Evolutionary conservation across 2,888 invertebrate species (phyloP), one percentile per base, ranked within the genome.

Genomic region (Nomada goodeniana): DNA sequence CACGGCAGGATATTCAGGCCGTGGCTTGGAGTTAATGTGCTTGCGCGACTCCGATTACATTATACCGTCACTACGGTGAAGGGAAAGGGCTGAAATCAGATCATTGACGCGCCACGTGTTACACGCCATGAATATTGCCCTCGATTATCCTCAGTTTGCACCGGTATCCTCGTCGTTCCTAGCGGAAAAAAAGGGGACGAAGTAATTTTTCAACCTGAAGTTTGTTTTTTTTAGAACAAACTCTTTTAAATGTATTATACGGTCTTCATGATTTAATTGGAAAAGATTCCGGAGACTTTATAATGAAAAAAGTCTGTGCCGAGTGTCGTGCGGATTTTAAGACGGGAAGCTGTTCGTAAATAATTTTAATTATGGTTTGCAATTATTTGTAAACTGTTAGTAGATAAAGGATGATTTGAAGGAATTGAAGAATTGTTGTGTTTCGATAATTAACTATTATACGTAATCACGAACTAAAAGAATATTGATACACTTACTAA

Each of bases 31-130:
- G 81, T 82, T 88, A 88, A 88, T 88, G 85, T 86, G 83, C 81
- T 80, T 82, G 81, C 79, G 75, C 83, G 80, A 76, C 78, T 88
- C 84, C 83, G 84, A 80, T 88, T 88, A 88, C 84, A 84, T 86
- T 85, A 88, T 59, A 76, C 69, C 53, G 67, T 47, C 53, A 59
- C 75, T 36, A 61, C 69, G 61, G 59, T 42, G 71, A 63, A 67
- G 76, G 76, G 82, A 77, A 76, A 73, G 73, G 76, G 79, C 65
- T 85, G 80, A 84, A 84, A 85, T 84, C 79, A 77, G 76, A 85
- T 76, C 71, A 70, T 69, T 67, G 79, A 77, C 72, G 44, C 70
- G 68, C 70, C 69, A 79, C 69, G 73, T 70, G 69, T 64, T 76
- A 70, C 57, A 10, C 36, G 18, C 44, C 42, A 52, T 55, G 68